Evolutionary conservation across 2,797 vertebrate species (phyloP).

Genomic region (Corythornis leucogaster): DNA sequence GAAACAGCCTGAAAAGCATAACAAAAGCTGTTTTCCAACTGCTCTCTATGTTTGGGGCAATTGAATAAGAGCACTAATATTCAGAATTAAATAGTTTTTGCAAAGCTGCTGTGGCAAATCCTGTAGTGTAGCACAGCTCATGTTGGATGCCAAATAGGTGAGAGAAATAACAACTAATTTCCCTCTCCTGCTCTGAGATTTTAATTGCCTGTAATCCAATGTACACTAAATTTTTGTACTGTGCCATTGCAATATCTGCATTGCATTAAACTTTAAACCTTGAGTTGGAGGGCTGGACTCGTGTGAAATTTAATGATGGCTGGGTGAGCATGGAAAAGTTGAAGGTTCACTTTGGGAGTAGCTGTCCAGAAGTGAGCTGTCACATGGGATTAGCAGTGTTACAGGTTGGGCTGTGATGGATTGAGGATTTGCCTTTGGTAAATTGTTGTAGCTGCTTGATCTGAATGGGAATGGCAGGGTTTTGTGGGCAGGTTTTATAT

Average conservation of each 20-base stretch:
- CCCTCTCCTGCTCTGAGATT: not conserved
- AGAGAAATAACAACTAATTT: not conserved
- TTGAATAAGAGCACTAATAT: not conserved
- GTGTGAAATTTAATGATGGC: not conserved
- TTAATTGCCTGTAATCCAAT: not conserved
- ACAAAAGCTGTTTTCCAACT: not conserved
- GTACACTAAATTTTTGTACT: not conserved
- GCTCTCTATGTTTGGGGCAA: accelerated
- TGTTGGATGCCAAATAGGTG: not conserved
- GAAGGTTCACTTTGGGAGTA: not conserved
- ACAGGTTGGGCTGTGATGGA: not conserved
- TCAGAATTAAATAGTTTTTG: not conserved
- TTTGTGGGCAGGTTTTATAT: not conserved
- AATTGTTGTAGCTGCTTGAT: not conserved
- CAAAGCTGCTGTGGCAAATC: not conserved
- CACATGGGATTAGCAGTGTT: accelerated
- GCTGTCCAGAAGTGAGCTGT: not conserved
- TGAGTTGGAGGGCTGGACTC: not conserved
- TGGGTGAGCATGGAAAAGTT: not conserved
- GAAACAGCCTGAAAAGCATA: not conserved
- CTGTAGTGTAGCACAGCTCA: accelerated
- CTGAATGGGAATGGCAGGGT: not conserved
- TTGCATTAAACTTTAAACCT: constrained; percentile 33
- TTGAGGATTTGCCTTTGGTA: not conserved
- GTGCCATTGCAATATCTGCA: not conserved